Percentiles rank a stretch among this genome's conserved stretches.
phyloP scores from a whole-genome alignment of 2,113 vertebrate genomes.

The Labrus mixtus region DNA sequence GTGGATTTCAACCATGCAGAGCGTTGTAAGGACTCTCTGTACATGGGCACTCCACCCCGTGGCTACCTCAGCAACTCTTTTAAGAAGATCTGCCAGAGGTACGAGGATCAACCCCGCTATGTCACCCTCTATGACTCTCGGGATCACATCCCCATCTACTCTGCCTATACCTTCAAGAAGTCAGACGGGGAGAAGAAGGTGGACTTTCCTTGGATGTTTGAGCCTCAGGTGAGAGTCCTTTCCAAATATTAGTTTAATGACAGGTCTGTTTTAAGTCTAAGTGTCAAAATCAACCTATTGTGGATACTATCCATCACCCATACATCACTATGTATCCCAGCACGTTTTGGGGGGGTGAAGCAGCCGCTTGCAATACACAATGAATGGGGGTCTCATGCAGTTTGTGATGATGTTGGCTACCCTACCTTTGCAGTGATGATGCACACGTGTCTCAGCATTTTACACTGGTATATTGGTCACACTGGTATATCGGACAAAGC shows the following conservation, averaged over 20 bases:
- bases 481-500: too few species aligned
- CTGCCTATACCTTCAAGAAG: conserved; percentile 81
- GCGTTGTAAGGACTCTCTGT: conserved; percentile 78
- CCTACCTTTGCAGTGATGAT: too few species aligned
- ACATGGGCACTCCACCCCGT: conserved; percentile 77
- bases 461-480: too few species aligned
- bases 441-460: too few species aligned
- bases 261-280: background rate
- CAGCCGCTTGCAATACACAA: too few species aligned
- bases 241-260: background rate
- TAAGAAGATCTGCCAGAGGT: conserved; percentile 79
- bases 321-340: too few species aligned
- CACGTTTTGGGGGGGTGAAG: too few species aligned
- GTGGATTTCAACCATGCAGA: conserved; percentile 76
- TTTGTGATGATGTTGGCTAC: too few species aligned
- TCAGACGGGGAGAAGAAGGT: conserved; percentile 78
- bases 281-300: too few species aligned
- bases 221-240: conserved; percentile 76
- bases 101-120: conserved; percentile 73
- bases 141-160: conserved; percentile 77
- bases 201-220: conserved; percentile 83
- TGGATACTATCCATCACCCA: too few species aligned
- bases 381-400: too few species aligned
- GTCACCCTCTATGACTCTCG: conserved; percentile 76
- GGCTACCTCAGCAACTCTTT: conserved; percentile 71